Base-by-base conservation (phyloP, 2,888 invertebrate species). In the Heliconius erato region DNA sequence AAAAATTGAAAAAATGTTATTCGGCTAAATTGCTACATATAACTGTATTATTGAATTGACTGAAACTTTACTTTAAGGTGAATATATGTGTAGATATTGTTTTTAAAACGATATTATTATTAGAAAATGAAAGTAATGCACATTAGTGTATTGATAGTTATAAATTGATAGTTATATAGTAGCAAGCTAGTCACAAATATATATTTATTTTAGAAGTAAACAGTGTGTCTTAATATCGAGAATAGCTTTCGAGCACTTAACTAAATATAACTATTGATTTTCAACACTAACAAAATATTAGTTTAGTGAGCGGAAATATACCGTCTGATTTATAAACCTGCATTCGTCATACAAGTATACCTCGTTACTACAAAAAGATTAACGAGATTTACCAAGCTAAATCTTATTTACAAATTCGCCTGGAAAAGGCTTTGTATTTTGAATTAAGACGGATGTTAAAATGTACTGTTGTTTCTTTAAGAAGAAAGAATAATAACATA, bases 241-340 rank as follows among this genome's bases (percentile, higher is more conserved):
- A 40, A 40, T 40, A n/a, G 14, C 12, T 40, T 7, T 71, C 6
- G 16, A 71, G 16, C 44, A 44, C 71, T 71, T 71, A 44, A 71
- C 40, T 71, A 44, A 71, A 71, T 44, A 44, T 44, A 71, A 44
- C 44, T 71, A n/a, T 71, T 71, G 40, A 71, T 26, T n/a, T 54
- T 71, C 40, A 44, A 44, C 16, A 14, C 69, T 40, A 71, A 71
- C n/a, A 40, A 71, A 40, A 71, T 71, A 71, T 71, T 40, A 19
- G 23, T 35, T 35, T 28, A 69, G 69, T 69, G 23, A 35, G 23
- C 9, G 35, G 9, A 69, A 23, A 69, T 35, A 35, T 23, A 23
- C 69, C 23, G 49, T 14, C 16, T 16, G 16, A 16, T 49, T 54
- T 19, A 54, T 54, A 54, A 54, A 19, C 19, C 54, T 2, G 19